Percentiles rank a stretch among this genome's conserved stretches.
Conservation (phyloP, 2,797 vertebrate species). For the Lates japonicus region DNA sequence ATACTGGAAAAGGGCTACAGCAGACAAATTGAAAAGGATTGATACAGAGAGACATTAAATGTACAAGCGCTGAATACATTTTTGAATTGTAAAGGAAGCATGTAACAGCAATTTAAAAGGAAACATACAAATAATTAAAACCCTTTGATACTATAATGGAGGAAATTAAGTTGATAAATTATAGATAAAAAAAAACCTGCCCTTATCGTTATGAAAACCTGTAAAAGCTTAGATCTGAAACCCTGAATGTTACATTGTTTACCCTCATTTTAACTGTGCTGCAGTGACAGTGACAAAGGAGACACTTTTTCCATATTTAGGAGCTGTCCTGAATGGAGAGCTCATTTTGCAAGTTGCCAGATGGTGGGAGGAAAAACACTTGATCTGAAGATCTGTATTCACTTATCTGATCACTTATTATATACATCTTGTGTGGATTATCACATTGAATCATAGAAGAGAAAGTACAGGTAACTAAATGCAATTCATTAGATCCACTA, state of each 20-base stretch:
- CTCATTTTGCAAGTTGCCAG: constrained; percentile 2
- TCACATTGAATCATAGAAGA: neutral
- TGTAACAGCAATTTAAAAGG: neutral
- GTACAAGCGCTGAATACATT: neutral
- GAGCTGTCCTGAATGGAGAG: neutral
- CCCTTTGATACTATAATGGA: neutral
- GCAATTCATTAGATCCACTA: constrained; percentile 32
- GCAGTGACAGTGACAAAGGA: constrained; percentile 28
- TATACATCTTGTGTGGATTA: neutral
- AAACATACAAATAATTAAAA: neutral
- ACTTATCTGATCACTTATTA: constrained; percentile 3
- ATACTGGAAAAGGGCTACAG: neutral
- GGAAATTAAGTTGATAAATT: neutral
- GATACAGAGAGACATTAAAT: neutral
- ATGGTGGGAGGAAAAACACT: constrained; percentile 16
- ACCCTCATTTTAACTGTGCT: constrained; percentile 15
- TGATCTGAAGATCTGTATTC: neutral
- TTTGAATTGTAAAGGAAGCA: neutral
- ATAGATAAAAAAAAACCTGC: neutral
- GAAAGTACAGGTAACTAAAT: constrained; percentile 24
- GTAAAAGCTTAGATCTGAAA: neutral
- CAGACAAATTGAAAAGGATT: neutral
- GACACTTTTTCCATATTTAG: constrained; percentile 17
- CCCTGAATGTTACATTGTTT: neutral
- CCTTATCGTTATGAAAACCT: neutral